Evolutionary conservation across 2,888 invertebrate species (phyloP).

Genomic region (Nipponacmea schrenckii): DNA sequence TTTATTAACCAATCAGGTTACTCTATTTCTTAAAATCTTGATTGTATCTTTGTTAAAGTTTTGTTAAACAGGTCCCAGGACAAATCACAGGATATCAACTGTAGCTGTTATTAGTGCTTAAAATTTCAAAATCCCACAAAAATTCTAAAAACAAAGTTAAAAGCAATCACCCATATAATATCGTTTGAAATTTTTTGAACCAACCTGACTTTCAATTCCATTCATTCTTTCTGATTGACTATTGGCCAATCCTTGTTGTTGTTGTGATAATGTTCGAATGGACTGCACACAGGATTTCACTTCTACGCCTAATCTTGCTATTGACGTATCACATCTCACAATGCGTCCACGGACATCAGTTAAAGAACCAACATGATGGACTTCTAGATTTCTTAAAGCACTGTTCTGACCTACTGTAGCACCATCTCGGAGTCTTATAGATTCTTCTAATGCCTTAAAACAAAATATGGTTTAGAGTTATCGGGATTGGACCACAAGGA

Average conservation of each 20-base stretch:
- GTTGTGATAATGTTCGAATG: constrained; percentile 51
- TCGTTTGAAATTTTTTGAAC: no score
- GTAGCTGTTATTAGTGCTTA: no score
- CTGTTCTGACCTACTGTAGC: constrained; percentile 54
- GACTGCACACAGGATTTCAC: constrained; percentile 53
- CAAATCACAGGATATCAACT: no score
- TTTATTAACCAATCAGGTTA: no score
- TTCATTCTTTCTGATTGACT: constrained; percentile 57
- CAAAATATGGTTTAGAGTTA: background rate
- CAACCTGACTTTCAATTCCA: constrained; percentile 59
- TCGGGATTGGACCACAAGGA: no score
- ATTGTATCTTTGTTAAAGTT: no score
- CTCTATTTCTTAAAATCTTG: no score
- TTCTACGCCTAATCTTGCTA: constrained; percentile 59
- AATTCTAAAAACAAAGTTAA: no score
- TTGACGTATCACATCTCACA: constrained; percentile 65
- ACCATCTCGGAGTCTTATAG: constrained; percentile 53
- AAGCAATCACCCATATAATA: no score
- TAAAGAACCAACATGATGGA: constrained; percentile 63
- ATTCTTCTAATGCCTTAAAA: constrained; percentile 58
- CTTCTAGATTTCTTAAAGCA: constrained; percentile 64
- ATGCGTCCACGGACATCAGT: constrained; percentile 65
- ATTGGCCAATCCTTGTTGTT: constrained; percentile 53
- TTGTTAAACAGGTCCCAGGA: no score
- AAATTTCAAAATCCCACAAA: no score